Percentiles rank a stretch among this genome's conserved stretches.
Conservation (phyloP, 2,113 vertebrate species). For the Megaceryle torquata region DNA sequence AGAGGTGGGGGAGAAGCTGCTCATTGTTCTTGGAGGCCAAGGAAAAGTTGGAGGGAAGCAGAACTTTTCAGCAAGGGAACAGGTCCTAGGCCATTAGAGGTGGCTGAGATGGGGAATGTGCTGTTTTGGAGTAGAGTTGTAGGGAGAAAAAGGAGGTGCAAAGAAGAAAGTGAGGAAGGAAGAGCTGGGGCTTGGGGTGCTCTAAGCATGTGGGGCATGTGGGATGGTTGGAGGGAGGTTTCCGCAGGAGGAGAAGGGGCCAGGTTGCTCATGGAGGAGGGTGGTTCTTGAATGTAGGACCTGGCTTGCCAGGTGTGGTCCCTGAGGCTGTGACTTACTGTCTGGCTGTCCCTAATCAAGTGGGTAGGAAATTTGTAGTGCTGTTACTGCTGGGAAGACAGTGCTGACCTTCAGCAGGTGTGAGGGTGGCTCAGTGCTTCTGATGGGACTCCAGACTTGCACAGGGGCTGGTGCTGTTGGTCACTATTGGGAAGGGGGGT, state of each 20-base stretch:
- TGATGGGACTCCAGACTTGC: background rate
- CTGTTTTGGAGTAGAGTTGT: background rate
- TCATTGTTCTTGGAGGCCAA: background rate
- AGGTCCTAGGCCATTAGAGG: background rate
- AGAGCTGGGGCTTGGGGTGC: background rate
- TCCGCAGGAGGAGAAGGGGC: background rate
- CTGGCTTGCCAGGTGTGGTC: background rate
- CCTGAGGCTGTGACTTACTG: background rate
- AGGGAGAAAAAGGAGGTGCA: background rate
- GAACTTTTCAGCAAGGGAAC: background rate
- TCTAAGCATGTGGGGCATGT: background rate
- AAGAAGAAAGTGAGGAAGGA: background rate
- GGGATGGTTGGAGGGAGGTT: background rate
- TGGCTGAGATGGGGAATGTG: background rate
- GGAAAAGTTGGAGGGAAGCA: background rate
- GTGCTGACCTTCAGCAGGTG: background rate
- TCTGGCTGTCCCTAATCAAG: background rate
- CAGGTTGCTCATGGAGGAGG: background rate
- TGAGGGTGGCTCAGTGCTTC: background rate
- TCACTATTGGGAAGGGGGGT: background rate
- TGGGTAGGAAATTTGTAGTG: background rate
- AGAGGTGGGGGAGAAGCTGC: background rate
- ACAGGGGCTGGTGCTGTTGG: background rate
- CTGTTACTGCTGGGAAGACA: no score
- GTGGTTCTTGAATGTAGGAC: background rate